These are phyloP conservation scores for Stictocephala bisonia DNA, from an alignment of 2,888 invertebrate species.

Conservation along the genomic window DNA sequence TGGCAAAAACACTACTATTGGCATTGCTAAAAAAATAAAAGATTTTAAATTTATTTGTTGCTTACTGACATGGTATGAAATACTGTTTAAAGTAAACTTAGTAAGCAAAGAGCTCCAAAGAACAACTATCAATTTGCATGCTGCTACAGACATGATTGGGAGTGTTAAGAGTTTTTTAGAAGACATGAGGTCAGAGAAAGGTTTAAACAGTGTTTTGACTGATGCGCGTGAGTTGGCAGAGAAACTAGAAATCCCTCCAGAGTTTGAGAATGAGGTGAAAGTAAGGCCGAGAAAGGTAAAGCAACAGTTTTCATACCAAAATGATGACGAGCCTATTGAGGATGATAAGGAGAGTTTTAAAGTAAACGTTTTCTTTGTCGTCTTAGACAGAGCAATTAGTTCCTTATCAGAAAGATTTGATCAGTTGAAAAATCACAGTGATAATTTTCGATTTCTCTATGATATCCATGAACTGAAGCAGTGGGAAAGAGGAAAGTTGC, in stretches of 20 bases:
- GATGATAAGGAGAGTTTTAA: neutral
- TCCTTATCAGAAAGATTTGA: neutral
- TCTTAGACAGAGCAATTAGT: neutral
- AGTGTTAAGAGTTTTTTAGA: neutral
- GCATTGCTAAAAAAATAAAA: conserved; percentile 7
- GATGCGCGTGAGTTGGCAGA: neutral
- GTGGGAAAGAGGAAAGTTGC: too few relatives aligned
- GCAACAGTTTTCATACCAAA: neutral
- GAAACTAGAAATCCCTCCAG: neutral
- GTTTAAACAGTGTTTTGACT: neutral
- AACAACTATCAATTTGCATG: neutral
- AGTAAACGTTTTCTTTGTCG: conserved; percentile 17
- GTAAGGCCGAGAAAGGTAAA: neutral
- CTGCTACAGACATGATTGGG: neutral
- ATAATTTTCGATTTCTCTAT: conserved; percentile 3
- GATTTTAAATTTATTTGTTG: conserved; percentile 29
- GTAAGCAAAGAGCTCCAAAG: conserved; percentile 3
- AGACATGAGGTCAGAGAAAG: neutral
- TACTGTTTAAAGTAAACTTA: conserved; percentile 13
- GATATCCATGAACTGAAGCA: neutral
- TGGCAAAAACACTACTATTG: conserved; percentile 11
- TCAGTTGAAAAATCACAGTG: too few relatives aligned
- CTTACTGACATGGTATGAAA: conserved; percentile 15
- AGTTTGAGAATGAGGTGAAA: too few relatives aligned
- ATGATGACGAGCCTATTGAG: conserved; percentile 15